phyloP scores from a whole-genome alignment of 1,140 invertebrate species.

The Drosophila kanapiae region DNA sequence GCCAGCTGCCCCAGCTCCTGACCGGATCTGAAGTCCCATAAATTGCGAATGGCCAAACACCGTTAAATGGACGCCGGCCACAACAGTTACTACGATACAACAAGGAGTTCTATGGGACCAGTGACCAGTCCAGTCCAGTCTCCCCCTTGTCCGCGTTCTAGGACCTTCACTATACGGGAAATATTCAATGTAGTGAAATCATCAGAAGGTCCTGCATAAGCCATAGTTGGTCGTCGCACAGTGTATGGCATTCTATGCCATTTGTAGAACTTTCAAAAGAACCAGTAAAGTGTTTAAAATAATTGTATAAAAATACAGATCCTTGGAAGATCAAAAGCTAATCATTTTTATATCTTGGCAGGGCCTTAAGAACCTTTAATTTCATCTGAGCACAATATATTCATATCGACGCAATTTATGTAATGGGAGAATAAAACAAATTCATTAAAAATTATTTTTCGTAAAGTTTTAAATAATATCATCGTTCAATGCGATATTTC shows the following conservation, averaged over 20 bases:
- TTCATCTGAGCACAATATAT: too few species aligned
- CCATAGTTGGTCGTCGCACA: not conserved
- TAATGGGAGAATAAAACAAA: too few species aligned
- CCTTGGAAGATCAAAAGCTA: not conserved
- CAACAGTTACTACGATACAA: constrained; percentile 38
- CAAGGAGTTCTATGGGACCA: not conserved
- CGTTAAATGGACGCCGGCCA: constrained; percentile 72
- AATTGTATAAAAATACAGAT: not conserved
- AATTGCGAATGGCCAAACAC: constrained; percentile 78
- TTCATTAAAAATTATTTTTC: too few species aligned
- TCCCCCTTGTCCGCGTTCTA: not conserved
- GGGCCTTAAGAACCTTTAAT: too few species aligned
- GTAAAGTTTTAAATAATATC: too few species aligned
- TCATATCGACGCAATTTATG: too few species aligned
- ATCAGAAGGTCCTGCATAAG: not conserved
- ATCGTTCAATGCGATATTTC: too few species aligned
- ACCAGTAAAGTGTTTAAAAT: not conserved
- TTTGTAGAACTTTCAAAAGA: not conserved
- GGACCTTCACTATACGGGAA: too few species aligned
- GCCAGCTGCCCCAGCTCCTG: not conserved
- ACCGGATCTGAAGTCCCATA: constrained; percentile 49
- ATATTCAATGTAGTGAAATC: not conserved
- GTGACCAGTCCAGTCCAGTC: not conserved
- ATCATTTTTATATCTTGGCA: not conserved
- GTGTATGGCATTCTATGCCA: not conserved